Conservation (phyloP, 2,797 vertebrate species). For the Chromobotia macracanthus region DNA sequence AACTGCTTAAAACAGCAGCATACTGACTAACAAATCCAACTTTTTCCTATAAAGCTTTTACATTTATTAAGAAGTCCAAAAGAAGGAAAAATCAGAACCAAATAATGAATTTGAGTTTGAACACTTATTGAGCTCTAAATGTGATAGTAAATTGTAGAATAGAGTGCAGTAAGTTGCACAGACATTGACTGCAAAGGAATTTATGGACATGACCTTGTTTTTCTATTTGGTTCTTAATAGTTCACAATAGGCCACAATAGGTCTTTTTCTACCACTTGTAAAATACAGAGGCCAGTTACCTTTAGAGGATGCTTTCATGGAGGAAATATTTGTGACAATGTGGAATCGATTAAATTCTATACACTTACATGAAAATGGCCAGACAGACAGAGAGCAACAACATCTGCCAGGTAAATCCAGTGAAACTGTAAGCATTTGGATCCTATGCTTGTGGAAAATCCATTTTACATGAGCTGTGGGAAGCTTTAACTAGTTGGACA, state of each 20-base stretch:
- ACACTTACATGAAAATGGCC: constrained; percentile 12
- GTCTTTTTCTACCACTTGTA: neutral
- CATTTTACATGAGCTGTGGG: constrained; percentile 25
- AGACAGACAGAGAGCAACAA: constrained; percentile 3
- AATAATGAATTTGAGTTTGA: neutral
- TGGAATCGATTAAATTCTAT: constrained; percentile 25
- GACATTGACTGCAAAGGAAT: neutral
- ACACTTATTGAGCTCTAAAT: neutral
- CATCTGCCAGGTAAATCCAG: constrained; percentile 25
- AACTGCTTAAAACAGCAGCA: constrained; percentile 4
- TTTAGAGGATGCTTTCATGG: neutral
- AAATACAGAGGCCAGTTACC: constrained; percentile 8
- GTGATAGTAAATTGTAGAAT: neutral
- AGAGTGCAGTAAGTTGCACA: neutral
- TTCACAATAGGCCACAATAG: neutral
- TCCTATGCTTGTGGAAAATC: constrained; percentile 37
- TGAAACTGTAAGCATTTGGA: constrained; percentile 12
- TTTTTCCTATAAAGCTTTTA: neutral
- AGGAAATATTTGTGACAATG: constrained; percentile 3
- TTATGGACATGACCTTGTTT: neutral
- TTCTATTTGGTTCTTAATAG: neutral
- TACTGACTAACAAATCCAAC: neutral
- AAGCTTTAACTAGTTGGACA: constrained; percentile 32
- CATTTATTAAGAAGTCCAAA: neutral
- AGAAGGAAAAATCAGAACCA: neutral